Evolutionary conservation across 1,140 invertebrate genomes (phyloP).

Genomic region (Solenopsis fugax): DNA sequence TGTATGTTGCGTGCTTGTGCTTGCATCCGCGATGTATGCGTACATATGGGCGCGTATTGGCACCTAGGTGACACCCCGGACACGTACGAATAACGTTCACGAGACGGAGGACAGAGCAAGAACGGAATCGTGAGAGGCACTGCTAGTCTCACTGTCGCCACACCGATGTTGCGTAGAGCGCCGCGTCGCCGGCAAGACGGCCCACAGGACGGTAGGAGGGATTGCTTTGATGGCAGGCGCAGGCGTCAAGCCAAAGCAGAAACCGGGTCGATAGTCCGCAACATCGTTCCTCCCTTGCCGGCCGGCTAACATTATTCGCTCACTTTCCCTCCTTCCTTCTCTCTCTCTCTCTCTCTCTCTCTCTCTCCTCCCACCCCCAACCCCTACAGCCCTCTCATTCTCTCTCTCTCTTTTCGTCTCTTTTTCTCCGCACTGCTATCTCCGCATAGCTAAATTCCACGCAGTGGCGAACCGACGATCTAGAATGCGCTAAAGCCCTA

Average conservation of each 20-base stretch:
- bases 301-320: conserved; percentile 1
- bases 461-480: neutral
- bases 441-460: conserved; percentile 26
- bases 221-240: conserved; percentile 74
- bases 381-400: no score
- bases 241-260: conserved; percentile 73
- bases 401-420: neutral
- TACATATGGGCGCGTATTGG: neutral
- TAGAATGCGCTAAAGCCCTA: neutral
- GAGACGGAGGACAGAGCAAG: conserved; percentile 74
- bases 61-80: conserved; percentile 65
- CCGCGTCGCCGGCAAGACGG: conserved; percentile 85
- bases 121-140: conserved; percentile 81
- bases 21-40: neutral
- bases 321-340: conserved; percentile 20
- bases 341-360: neutral
- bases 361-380: no score
- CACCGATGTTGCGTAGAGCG: conserved; percentile 83
- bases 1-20: neutral
- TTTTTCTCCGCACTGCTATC: neutral
- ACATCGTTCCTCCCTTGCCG: conserved; percentile 78
- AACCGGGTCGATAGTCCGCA: conserved; percentile 85
- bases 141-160: conserved; percentile 78
- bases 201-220: conserved; percentile 79
- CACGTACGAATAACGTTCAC: conserved; percentile 67